A percentile compares a stretch with the other conserved stretches of the same genome.
phyloP scores from a whole-genome alignment of 2,797 vertebrate species.

The Tragelaphus eurycerus region DNA sequence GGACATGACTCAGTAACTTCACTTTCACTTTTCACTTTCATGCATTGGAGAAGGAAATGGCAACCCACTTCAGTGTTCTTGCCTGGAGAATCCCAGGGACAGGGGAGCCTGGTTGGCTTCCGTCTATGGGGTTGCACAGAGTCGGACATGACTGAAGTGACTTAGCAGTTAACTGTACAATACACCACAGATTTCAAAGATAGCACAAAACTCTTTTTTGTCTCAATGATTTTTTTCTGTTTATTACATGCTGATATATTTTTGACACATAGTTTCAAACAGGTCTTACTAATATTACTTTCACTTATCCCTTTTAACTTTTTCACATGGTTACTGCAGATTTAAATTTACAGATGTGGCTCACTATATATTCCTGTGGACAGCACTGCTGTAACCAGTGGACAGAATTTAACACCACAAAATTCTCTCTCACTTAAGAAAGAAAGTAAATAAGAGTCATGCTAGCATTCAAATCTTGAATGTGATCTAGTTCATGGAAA shows the following conservation, averaged over 20 bases:
- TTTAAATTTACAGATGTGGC: not conserved
- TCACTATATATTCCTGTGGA: not conserved
- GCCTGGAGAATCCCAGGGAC: too few species aligned
- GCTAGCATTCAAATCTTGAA: not conserved
- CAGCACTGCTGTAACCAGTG: not conserved
- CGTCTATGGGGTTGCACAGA: too few species aligned
- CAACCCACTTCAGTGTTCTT: too few species aligned
- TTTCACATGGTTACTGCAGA: not conserved
- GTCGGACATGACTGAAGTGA: too few species aligned
- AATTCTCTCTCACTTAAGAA: not conserved
- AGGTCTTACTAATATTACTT: not conserved
- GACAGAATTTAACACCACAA: not conserved
- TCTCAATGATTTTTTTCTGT: not conserved
- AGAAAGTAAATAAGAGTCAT: not conserved
- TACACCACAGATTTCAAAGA: not conserved
- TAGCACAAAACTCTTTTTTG: not conserved
- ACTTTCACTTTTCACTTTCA: too few species aligned
- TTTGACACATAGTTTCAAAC: not conserved
- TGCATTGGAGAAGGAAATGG: too few species aligned
- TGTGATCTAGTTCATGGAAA: not conserved
- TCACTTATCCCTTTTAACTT: not conserved
- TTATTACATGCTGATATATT: not conserved
- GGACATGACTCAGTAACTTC: too few species aligned
- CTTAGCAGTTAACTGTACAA: not conserved
- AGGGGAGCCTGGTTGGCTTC: too few species aligned